Evolutionary conservation across 2,797 vertebrate species (phyloP).

Genomic region (Crax fasciolata): DNA sequence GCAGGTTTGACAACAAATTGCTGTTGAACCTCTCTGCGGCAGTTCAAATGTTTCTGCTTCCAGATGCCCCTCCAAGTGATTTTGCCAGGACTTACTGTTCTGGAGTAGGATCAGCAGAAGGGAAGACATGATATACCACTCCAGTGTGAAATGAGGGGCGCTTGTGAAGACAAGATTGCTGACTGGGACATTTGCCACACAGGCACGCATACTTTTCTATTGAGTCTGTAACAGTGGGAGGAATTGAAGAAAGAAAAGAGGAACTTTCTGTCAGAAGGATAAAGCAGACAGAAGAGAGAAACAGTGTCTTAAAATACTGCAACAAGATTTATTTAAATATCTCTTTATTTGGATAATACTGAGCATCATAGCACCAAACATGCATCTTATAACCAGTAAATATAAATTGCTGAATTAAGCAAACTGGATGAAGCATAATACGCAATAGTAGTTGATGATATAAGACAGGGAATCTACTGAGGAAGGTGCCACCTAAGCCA

Average conservation of each 20-base stretch:
- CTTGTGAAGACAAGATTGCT: background rate
- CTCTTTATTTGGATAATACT: background rate
- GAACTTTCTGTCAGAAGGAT: background rate
- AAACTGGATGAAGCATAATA: background rate
- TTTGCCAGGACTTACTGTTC: background rate
- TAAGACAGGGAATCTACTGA: background rate
- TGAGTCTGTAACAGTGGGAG: background rate
- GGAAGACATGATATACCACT: background rate
- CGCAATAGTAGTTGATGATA: background rate
- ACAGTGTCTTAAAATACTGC: background rate
- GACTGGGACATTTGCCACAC: background rate
- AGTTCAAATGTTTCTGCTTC: background rate
- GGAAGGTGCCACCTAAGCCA: background rate
- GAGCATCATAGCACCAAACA: background rate
- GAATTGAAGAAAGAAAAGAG: background rate
- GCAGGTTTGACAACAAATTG: background rate
- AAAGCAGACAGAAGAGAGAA: background rate
- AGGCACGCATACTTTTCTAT: background rate
- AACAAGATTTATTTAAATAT: background rate
- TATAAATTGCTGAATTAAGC: background rate
- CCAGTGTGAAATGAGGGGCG: background rate
- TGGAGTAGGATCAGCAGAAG: background rate
- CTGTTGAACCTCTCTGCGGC: background rate
- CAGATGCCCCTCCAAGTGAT: accelerated
- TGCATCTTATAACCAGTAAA: background rate